These are phyloP conservation scores for Phyllotreta cruciferae DNA, from an alignment of 2,888 invertebrate genomes.

Conservation along the genomic window DNA sequence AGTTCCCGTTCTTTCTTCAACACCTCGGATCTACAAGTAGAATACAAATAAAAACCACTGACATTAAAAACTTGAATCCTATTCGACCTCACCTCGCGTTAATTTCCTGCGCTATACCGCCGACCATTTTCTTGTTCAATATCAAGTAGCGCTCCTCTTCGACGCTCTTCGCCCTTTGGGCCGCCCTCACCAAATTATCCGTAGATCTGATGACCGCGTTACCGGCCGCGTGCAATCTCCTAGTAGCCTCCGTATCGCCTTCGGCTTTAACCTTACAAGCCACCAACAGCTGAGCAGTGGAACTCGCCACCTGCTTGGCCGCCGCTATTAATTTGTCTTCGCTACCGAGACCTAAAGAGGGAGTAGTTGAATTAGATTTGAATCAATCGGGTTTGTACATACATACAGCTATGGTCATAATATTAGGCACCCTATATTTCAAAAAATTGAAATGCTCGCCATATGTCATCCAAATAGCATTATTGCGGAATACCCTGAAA, in stretches of 20 bases:
- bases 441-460: too few species aligned
- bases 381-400: too few species aligned
- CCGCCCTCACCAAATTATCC: conserved; percentile 94
- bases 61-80: background rate
- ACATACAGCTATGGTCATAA: too few species aligned
- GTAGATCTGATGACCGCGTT: conserved; percentile 97
- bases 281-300: conserved; percentile 95
- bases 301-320: conserved; percentile 95
- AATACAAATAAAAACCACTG: background rate
- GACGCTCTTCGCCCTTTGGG: conserved; percentile 88
- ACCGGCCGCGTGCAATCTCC: conserved; percentile 90
- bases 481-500: too few species aligned
- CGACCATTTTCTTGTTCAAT: conserved; percentile 92
- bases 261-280: conserved; percentile 99
- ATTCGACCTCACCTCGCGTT: conserved; percentile 70
- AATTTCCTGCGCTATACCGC: conserved; percentile 96
- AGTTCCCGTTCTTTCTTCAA: conserved; percentile 93
- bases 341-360: conserved; percentile 68
- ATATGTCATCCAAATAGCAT: too few species aligned
- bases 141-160: conserved; percentile 92
- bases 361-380: too few species aligned
- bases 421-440: too few species aligned
- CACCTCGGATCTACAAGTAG: conserved; percentile 75
- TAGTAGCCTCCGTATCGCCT: conserved; percentile 91
- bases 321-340: conserved; percentile 97